A percentile compares a stretch with the other conserved stretches of the same genome.
Conservation (phyloP, 2,797 vertebrate genomes). For the Tragelaphus eurycerus region DNA sequence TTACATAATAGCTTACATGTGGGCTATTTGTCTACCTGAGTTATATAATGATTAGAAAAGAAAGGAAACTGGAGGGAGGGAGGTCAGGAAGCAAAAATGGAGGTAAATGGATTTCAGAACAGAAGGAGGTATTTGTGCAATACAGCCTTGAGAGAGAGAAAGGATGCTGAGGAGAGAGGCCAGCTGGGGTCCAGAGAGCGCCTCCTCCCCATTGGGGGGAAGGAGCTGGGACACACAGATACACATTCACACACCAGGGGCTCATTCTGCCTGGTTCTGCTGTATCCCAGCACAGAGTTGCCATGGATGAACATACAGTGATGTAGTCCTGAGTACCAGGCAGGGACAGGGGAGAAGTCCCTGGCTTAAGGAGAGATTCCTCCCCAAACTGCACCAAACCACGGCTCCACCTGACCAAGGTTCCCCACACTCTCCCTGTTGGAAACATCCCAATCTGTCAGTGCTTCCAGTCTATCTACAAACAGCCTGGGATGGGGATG, state of each 20-base stretch:
- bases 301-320: accelerated
- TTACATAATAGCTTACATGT: neutral
- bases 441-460: neutral
- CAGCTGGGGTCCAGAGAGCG: accelerated
- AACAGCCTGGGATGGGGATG: neutral
- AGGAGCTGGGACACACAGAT: accelerated
- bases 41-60: neutral
- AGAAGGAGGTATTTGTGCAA: neutral
- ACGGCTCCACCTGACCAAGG: accelerated
- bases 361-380: neutral
- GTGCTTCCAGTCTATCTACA: neutral
- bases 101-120: neutral
- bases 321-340: neutral
- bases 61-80: neutral
- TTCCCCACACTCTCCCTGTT: neutral
- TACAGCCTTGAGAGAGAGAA: neutral
- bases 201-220: accelerated
- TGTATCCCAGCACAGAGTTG: accelerated
- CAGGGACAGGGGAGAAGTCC: neutral
- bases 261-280: accelerated
- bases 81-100: neutral
- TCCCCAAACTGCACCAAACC: neutral
- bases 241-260: accelerated
- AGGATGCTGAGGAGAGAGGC: neutral
- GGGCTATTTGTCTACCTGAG: neutral